Percentiles rank a stretch among this genome's conserved stretches.
Conservation (phyloP, 37 sponge, comb jelly and placozoan species). For the Tethya wilhelma region DNA sequence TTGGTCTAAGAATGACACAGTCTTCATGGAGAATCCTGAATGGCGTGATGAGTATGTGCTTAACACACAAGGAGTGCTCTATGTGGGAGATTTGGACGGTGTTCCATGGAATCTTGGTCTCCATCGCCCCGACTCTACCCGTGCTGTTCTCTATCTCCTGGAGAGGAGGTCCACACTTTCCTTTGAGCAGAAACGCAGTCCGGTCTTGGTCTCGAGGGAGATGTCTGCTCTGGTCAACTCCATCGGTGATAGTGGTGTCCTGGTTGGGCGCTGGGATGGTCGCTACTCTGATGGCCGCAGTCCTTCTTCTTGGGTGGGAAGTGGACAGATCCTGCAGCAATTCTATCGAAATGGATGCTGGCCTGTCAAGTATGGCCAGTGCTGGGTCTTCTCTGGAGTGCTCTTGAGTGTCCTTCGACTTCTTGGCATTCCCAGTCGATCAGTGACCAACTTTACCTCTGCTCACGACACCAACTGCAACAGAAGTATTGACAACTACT, state of each 20-base stretch:
- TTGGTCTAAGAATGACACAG: constrained; percentile 65
- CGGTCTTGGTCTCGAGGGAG: constrained; percentile 44
- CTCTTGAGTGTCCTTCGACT: constrained; percentile 48
- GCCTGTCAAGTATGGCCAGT: constrained; percentile 78
- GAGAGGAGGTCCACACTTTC: constrained; percentile 24
- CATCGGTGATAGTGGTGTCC: constrained; percentile 47
- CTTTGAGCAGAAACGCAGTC: constrained; percentile 49
- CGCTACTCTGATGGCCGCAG: constrained; percentile 44
- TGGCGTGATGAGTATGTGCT: constrained; percentile 68
- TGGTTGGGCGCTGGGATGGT: constrained; percentile 70
- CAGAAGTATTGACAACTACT: constrained; percentile 59
- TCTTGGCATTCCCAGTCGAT: constrained; percentile 68
- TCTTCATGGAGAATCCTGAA: constrained; percentile 53
- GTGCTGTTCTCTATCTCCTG: constrained; percentile 48
- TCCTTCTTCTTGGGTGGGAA: constrained; percentile 64
- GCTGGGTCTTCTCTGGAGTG: constrained; percentile 82
- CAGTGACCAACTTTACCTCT: constrained; percentile 82
- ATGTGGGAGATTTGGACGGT: constrained; percentile 38
- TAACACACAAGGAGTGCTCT: constrained; percentile 41
- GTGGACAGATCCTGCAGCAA: constrained; percentile 57
- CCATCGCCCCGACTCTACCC: constrained; percentile 31
- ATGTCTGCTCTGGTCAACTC: constrained; percentile 64
- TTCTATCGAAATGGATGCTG: constrained; percentile 31
- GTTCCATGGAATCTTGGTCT: constrained; percentile 72
- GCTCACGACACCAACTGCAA: constrained; percentile 73